Conservation (phyloP, 2,888 invertebrate genomes). For the Gari tellinella region DNA sequence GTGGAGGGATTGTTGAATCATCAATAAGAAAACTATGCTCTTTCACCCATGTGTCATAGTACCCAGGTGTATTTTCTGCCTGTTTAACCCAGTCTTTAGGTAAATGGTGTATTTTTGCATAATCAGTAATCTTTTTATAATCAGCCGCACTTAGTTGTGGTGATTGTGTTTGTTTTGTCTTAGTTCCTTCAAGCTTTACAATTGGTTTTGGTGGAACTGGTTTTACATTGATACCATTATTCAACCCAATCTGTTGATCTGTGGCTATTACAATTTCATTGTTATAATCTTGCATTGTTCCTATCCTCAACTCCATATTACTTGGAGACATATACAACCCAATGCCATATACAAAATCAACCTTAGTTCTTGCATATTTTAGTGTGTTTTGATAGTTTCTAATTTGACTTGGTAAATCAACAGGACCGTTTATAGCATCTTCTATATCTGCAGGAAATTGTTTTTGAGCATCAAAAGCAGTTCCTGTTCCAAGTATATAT, state of each 20-base stretch:
- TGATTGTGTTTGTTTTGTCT: conserved; percentile 22
- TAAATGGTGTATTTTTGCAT: conserved; percentile 21
- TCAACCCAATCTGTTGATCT: conserved; percentile 23
- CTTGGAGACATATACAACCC: conserved; percentile 37
- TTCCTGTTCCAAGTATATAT: conserved; percentile 26
- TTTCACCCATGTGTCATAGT: conserved; percentile 12
- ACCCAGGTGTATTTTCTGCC: conserved; percentile 8
- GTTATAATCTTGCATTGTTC: conserved; percentile 36
- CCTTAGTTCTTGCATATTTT: conserved; percentile 33
- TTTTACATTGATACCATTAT: conserved; percentile 21
- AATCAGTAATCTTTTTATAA: conserved; percentile 11
- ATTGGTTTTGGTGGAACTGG: conserved; percentile 24
- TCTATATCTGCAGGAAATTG: conserved; percentile 33
- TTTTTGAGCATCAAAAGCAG: conserved; percentile 47
- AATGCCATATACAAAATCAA: conserved; percentile 31
- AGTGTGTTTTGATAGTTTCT: conserved; percentile 20
- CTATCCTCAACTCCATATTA: conserved; percentile 26
- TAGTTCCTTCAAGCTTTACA: conserved; percentile 22
- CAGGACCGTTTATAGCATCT: conserved; percentile 25
- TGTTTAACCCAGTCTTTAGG: not conserved
- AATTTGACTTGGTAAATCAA: conserved; percentile 33
- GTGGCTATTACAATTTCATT: conserved; percentile 31
- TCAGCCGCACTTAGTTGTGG: conserved; percentile 3
- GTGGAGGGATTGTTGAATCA: conserved; percentile 1
- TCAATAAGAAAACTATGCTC: conserved; percentile 10